A percentile compares a stretch with the other conserved stretches of the same genome.
Conservation (phyloP, 2,797 vertebrate genomes). For the Trachurus trachurus region DNA sequence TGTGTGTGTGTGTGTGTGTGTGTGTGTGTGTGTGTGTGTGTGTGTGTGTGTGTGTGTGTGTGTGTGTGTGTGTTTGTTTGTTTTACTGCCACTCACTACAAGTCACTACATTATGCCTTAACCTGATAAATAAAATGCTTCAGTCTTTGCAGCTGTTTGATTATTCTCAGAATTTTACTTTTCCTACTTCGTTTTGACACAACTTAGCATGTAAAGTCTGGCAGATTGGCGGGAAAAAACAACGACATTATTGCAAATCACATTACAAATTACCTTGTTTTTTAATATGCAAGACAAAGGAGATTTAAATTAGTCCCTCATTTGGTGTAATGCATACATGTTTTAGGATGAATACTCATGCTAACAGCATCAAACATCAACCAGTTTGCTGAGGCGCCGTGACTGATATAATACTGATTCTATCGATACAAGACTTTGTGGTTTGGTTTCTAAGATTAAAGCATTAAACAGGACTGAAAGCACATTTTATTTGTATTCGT, state of each 20-base stretch:
- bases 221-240: too few relatives aligned
- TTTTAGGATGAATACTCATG: not conserved
- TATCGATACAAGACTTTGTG: not conserved
- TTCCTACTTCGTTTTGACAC: not conserved
- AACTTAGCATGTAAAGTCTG: too few relatives aligned
- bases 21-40: not conserved
- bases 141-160: not conserved
- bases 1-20: not conserved
- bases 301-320: not conserved
- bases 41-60: too few relatives aligned
- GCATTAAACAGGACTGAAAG: too few relatives aligned
- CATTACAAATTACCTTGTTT: too few relatives aligned
- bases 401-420: not conserved
- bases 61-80: too few relatives aligned
- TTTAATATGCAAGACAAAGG: too few relatives aligned
- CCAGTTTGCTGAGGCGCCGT: not conserved
- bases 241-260: too few relatives aligned
- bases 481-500: not conserved
- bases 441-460: too few relatives aligned
- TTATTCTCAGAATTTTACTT: not conserved
- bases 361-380: too few relatives aligned
- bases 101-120: not conserved
- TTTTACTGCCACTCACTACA: too few relatives aligned
- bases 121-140: not conserved
- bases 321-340: not conserved